A percentile compares a stretch with the other conserved stretches of the same genome.
Conservation (phyloP, 2,888 invertebrate species). For the Drosophila mettleri region DNA sequence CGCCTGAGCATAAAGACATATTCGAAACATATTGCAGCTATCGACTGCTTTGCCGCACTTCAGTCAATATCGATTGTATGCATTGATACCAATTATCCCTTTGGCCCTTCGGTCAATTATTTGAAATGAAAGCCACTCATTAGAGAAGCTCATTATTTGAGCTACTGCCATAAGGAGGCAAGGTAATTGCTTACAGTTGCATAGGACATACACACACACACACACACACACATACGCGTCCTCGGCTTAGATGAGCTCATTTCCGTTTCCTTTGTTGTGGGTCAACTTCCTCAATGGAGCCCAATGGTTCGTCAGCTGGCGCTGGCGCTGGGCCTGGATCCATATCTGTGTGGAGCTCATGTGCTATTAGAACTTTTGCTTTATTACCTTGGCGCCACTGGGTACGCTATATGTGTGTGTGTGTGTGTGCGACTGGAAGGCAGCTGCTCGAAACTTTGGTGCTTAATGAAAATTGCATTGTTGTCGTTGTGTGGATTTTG, state of each 20-base stretch:
- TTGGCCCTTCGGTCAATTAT: slow-evolving; percentile 38
- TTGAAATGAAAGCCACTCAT: slow-evolving; percentile 53
- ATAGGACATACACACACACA: not conserved
- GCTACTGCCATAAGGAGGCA: slow-evolving; percentile 14
- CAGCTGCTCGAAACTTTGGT: slow-evolving; percentile 60
- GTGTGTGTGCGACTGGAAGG: slow-evolving; percentile 23
- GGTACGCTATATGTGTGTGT: slow-evolving; percentile 30
- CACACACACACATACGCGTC: slow-evolving; percentile 14
- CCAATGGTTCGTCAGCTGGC: slow-evolving; percentile 22
- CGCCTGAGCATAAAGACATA: too few species aligned
- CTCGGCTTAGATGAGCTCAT: slow-evolving; percentile 56
- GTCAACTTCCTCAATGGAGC: slow-evolving; percentile 23
- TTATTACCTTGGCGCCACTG: slow-evolving; percentile 66
- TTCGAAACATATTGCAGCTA: too few species aligned
- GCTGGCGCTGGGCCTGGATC: not conserved
- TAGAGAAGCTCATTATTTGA: slow-evolving; percentile 41
- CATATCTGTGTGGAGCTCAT: slow-evolving; percentile 20
- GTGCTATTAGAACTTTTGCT: slow-evolving; percentile 67
- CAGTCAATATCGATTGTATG: not conserved
- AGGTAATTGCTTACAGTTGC: slow-evolving; percentile 2
- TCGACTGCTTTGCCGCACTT: not conserved
- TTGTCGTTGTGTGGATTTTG: slow-evolving; percentile 36
- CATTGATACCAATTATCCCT: not conserved
- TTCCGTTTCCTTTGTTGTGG: slow-evolving; percentile 72
- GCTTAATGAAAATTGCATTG: slow-evolving; percentile 79